A percentile compares a stretch with the other conserved stretches of the same genome.
Evolutionary conservation across 2,113 vertebrate species (phyloP).

Genomic region (Cheilinus undulatus): DNA sequence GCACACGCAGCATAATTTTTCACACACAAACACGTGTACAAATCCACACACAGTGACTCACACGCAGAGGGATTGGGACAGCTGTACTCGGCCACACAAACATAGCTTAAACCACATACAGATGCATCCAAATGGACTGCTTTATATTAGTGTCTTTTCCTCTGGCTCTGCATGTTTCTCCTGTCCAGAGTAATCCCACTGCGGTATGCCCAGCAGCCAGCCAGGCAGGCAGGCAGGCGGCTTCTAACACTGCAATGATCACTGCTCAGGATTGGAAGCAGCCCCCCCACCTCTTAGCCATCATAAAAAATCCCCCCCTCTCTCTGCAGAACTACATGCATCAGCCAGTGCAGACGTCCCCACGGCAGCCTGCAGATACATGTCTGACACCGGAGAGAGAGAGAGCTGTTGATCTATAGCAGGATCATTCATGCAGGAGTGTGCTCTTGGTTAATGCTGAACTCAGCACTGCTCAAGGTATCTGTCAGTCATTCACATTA

Average conservation of each 20-base stretch:
- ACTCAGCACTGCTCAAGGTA: constrained; percentile 4
- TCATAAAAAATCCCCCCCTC: constrained; percentile 5
- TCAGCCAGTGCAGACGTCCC: constrained; percentile 20
- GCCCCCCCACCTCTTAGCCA: constrained; percentile 8
- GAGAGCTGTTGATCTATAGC: constrained; percentile 23
- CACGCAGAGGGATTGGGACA: constrained; percentile 55
- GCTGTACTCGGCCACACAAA: constrained; percentile 48
- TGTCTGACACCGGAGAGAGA: neutral
- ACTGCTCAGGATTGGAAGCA: constrained; percentile 47
- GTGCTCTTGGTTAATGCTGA: constrained; percentile 22
- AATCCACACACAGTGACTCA: constrained; percentile 38
- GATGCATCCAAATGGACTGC: constrained; percentile 56
- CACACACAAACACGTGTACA: constrained; percentile 18
- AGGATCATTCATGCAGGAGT: neutral
- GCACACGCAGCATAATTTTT: constrained; percentile 13
- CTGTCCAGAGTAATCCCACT: constrained; percentile 74
- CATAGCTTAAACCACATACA: constrained; percentile 46
- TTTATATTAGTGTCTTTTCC: constrained; percentile 62
- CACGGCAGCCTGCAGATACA: constrained; percentile 42
- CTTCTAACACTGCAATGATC: constrained; percentile 59
- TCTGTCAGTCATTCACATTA: constrained; percentile 3
- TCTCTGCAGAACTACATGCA: constrained; percentile 53
- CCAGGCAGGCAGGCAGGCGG: constrained; percentile 16
- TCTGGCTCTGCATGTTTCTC: constrained; percentile 65
- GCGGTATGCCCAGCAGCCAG: constrained; percentile 68